Evolutionary conservation across 2,797 vertebrate genomes (phyloP).

Genomic region (Bufotes viridis): DNA sequence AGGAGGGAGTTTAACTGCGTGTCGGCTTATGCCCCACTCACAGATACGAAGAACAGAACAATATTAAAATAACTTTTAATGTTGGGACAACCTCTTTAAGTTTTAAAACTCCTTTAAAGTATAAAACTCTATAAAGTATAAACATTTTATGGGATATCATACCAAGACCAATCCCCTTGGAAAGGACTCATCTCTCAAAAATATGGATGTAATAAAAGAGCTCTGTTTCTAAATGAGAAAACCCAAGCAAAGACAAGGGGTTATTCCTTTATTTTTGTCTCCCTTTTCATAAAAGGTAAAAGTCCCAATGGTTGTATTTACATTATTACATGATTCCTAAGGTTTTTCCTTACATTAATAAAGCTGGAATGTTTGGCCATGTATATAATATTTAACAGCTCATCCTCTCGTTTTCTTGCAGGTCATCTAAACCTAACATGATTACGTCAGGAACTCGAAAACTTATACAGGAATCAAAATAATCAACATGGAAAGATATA

Average conservation of each 20-base stretch:
- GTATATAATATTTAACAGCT: not conserved
- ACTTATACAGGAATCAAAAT: not conserved
- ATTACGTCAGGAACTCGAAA: not conserved
- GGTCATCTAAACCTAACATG: not conserved
- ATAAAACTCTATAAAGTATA: no score
- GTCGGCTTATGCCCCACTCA: no score
- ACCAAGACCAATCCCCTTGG: not conserved
- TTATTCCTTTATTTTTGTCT: not conserved
- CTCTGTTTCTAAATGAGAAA: not conserved
- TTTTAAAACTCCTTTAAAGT: no score
- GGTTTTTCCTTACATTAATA: not conserved
- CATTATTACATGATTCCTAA: not conserved
- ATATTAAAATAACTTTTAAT: no score
- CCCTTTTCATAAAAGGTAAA: not conserved
- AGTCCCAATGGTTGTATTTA: not conserved
- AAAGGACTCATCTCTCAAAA: not conserved
- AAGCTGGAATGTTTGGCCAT: not conserved
- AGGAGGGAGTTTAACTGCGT: no score
- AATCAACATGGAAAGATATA: not conserved
- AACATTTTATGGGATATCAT: not conserved
- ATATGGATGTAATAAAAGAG: not conserved
- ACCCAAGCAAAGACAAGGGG: not conserved
- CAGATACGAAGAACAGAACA: no score
- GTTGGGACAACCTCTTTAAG: no score
- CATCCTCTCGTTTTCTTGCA: slow-evolving; percentile 3